phyloP scores from a whole-genome alignment of 2,113 vertebrate genomes.

The Tupaia chinensis region DNA sequence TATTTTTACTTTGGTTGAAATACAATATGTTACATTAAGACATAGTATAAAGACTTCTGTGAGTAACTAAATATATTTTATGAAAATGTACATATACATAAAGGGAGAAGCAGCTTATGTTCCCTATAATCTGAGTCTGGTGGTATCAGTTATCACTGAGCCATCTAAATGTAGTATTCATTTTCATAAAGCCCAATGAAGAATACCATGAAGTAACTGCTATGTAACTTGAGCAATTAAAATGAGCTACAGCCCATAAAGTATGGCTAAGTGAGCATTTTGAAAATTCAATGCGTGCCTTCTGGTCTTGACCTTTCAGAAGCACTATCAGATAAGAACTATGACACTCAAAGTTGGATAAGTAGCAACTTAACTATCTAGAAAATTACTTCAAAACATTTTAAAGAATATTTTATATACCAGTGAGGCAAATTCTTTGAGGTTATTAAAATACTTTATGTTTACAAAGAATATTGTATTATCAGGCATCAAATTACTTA shows the following conservation, averaged over 20 bases:
- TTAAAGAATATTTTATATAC: background rate
- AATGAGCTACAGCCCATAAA: slow-evolving; percentile 60
- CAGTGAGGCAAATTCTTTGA: background rate
- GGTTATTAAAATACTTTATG: background rate
- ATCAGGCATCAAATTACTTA: slow-evolving; percentile 16
- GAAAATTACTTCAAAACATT: slow-evolving; percentile 59
- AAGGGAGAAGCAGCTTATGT: slow-evolving; percentile 45
- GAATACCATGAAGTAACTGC: background rate
- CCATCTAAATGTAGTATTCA: slow-evolving; percentile 32
- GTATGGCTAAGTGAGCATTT: slow-evolving; percentile 64
- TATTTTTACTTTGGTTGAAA: slow-evolving; percentile 50
- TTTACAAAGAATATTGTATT: slow-evolving; percentile 12
- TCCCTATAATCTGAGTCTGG: slow-evolving; percentile 9
- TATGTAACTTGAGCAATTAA: slow-evolving; percentile 60
- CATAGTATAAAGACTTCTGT: slow-evolving; percentile 36
- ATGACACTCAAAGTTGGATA: slow-evolving; percentile 3
- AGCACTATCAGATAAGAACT: background rate
- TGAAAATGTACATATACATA: background rate
- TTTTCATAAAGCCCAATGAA: slow-evolving; percentile 69
- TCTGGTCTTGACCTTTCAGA: slow-evolving; percentile 55
- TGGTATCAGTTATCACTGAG: slow-evolving; percentile 36
- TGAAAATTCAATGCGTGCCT: slow-evolving; percentile 36
- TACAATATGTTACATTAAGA: background rate
- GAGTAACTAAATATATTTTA: slow-evolving; percentile 35
- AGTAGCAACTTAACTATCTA: slow-evolving; percentile 36